Evolutionary conservation across 2,888 invertebrate species (phyloP).

Genomic region (Drosophila greeni): DNA sequence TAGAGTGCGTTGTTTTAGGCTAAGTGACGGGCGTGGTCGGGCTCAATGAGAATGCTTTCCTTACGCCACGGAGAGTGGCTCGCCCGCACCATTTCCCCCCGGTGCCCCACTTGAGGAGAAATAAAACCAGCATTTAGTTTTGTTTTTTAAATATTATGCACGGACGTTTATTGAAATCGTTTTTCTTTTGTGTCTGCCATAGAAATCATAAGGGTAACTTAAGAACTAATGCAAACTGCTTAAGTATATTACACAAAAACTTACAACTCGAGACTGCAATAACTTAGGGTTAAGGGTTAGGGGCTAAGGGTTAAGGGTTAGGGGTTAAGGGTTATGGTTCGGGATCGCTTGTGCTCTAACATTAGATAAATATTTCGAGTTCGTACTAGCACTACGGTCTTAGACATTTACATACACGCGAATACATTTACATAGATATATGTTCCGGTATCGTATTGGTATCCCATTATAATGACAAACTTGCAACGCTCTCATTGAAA

Average conservation of each 20-base stretch:
- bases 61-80: conserved; percentile 15
- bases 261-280: conserved; percentile 36
- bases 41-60: conserved; percentile 53
- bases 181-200: conserved; percentile 44
- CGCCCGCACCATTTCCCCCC: conserved; percentile 7
- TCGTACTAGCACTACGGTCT: conserved; percentile 62
- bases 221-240: conserved; percentile 62
- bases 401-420: conserved; percentile 61
- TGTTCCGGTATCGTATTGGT: conserved; percentile 31
- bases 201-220: conserved; percentile 56
- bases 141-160: conserved; percentile 65
- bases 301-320: not conserved
- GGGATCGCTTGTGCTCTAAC: conserved; percentile 56
- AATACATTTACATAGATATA: conserved; percentile 53
- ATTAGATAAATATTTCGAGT: conserved; percentile 63
- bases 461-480: conserved; percentile 44
- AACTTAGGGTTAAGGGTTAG: conserved; percentile 24
- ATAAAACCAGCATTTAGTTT: conserved; percentile 36
- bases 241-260: conserved; percentile 61
- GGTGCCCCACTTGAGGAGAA: conserved; percentile 5
- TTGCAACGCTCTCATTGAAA: conserved; percentile 34
- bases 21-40: conserved; percentile 65
- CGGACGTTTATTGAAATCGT: conserved; percentile 70
- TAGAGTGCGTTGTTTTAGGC: conserved; percentile 66
- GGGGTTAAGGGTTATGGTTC: conserved; percentile 13